Percentiles rank a stretch among this genome's conserved stretches.
Conservation (phyloP, 2,797 vertebrate species). For the Cichlasoma orientale region DNA sequence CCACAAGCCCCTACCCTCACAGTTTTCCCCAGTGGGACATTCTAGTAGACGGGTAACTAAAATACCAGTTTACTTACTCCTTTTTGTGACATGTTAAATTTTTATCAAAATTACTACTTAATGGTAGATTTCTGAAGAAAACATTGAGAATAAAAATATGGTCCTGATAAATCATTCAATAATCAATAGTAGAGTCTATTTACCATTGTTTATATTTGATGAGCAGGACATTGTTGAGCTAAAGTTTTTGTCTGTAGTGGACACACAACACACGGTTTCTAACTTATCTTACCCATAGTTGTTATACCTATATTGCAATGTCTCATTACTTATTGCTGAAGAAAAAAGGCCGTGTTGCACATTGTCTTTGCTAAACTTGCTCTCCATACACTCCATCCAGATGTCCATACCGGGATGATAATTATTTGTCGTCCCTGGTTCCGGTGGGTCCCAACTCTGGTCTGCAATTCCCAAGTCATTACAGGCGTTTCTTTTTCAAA, state of each 20-base stretch:
- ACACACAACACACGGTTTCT: background rate
- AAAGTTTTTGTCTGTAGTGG: background rate
- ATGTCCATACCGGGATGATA: constrained; percentile 69
- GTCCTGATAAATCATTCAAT: background rate
- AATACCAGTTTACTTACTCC: background rate
- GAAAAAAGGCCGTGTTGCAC: background rate
- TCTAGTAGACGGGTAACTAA: constrained; percentile 69
- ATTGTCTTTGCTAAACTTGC: background rate
- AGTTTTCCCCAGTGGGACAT: constrained; percentile 72
- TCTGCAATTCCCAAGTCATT: constrained; percentile 57
- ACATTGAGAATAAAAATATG: background rate
- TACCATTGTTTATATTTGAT: too few species aligned
- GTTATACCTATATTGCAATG: background rate
- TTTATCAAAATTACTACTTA: background rate
- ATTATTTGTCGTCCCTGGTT: constrained; percentile 63
- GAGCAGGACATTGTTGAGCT: background rate
- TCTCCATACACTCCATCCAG: background rate
- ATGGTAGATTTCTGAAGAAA: background rate
- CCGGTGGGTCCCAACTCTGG: constrained; percentile 38
- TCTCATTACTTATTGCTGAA: background rate
- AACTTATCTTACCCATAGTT: background rate
- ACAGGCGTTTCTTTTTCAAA: constrained; percentile 69
- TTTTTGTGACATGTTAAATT: background rate
- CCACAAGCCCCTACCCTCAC: constrained; percentile 56
- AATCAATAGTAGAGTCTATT: background rate